A percentile compares a stretch with the other conserved stretches of the same genome.
Conservation (phyloP, 2,797 vertebrate genomes). For the Eulemur rubriventer region DNA sequence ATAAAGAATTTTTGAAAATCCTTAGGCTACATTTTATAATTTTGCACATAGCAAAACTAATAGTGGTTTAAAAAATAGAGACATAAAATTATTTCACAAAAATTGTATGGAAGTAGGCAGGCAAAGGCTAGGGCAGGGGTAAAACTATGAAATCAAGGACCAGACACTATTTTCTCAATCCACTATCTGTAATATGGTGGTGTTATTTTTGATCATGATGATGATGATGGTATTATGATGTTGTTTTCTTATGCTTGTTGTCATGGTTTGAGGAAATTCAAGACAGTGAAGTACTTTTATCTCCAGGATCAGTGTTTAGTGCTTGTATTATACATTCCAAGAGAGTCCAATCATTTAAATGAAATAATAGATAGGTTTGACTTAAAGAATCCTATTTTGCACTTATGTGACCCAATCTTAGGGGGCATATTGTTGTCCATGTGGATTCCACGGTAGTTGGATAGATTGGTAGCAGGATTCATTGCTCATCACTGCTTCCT, state of each 20-base stretch:
- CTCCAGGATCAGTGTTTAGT: neutral
- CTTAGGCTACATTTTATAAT: neutral
- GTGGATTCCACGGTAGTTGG: neutral
- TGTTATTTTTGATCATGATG: neutral
- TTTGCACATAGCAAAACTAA: neutral
- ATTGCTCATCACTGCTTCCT: neutral
- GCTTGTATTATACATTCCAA: neutral
- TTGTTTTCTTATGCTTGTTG: neutral
- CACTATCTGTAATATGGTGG: neutral
- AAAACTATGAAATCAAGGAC: neutral
- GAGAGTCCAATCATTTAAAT: neutral
- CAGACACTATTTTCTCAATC: neutral
- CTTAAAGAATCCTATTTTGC: neutral
- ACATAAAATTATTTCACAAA: neutral
- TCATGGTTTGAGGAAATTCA: neutral
- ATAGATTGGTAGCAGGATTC: neutral
- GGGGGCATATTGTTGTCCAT: fast-evolving
- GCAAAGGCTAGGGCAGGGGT: neutral
- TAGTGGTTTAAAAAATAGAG: neutral
- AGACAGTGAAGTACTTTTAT: neutral
- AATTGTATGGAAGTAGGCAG: neutral
- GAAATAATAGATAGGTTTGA: neutral
- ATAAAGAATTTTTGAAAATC: neutral
- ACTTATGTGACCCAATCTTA: neutral
- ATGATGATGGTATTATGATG: too few relatives aligned